Base-by-base conservation (phyloP, 1,140 invertebrate genomes). In the Zaprionus vittiger region DNA sequence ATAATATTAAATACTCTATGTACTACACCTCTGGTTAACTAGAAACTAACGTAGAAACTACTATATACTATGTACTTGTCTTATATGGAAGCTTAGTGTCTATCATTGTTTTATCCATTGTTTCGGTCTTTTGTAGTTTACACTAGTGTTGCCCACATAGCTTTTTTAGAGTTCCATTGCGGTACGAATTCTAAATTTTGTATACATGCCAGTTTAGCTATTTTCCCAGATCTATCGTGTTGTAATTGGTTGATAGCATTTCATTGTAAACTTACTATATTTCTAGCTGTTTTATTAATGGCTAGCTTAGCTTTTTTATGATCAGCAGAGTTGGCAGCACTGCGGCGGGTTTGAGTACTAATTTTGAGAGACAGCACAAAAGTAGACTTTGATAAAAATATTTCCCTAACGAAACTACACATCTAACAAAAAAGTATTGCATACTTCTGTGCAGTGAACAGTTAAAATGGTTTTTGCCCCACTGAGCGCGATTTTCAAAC, bases 361-460 rank as follows among this genome's bases (percentile, higher is more conserved):
- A 70, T 12, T 54, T 24, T 3, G 4, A 37, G n/a, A n/a, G 24
- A 47, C 38, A 60, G 73, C 73, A 64, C 73, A 75, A 71, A 71
- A 71, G 73, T 71, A 71, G 73, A 54, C 73, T 75, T 63, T 57
- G 6, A 31, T 17, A 37, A 17, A 31, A 15, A 20, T 26, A 28
- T 34, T 41, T 20, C 5, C 15, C 12, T 15, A 17, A 37, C 5
- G 17, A 34, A 56, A 24, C 24, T 59, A 17, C 26, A 15, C n/a
- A 41, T 2, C 2, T 4, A 56, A 14, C 34, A 4, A 4, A 41
- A 20, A 31, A 61, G 12, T 38, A 57, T 56, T 61, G 70, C 71
- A 68, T 73, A 69, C 49, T 73, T 61, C n/a, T 62, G 37, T 37
- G 47, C 49, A 56, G 24, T 5, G 3, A 44, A 26, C 15, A 28